Conservation (phyloP, 2,888 invertebrate genomes). For the Tenthredo distinguenda region DNA sequence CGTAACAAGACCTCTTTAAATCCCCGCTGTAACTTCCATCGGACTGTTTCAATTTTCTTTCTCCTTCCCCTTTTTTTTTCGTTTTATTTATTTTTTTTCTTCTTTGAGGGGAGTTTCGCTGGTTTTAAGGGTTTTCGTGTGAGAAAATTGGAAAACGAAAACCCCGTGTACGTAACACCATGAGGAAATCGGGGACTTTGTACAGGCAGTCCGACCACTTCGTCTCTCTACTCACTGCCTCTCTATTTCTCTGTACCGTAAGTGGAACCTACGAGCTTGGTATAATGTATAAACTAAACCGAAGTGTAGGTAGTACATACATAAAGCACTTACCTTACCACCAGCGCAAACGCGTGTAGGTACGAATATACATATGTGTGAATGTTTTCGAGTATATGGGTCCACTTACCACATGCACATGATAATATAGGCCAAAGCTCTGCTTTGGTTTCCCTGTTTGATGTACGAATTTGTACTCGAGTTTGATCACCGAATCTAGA, state of each 20-base stretch:
- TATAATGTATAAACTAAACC: slow-evolving; percentile 38
- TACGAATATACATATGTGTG: neutral
- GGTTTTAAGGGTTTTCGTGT: neutral
- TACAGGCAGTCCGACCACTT: neutral
- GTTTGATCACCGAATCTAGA: neutral
- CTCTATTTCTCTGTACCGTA: slow-evolving; percentile 2
- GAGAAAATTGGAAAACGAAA: neutral
- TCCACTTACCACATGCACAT: neutral
- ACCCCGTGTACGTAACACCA: neutral
- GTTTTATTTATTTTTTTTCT: neutral
- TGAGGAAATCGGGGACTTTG: neutral
- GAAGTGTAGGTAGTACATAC: neutral
- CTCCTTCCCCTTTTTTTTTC: neutral
- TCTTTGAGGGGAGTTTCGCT: neutral
- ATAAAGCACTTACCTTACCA: slow-evolving; percentile 33
- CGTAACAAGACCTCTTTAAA: neutral
- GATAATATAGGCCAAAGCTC: slow-evolving; percentile 16
- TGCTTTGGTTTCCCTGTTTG: slow-evolving; percentile 26
- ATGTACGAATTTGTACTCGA: neutral
- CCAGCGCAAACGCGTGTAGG: neutral
- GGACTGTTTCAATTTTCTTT: neutral
- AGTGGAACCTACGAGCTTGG: slow-evolving; percentile 9
- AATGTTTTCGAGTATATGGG: neutral
- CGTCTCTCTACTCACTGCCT: neutral
- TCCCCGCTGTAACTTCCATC: neutral